Evolutionary conservation across 2,113 vertebrate species (phyloP).

Genomic region (Clarias gariepinus): DNA sequence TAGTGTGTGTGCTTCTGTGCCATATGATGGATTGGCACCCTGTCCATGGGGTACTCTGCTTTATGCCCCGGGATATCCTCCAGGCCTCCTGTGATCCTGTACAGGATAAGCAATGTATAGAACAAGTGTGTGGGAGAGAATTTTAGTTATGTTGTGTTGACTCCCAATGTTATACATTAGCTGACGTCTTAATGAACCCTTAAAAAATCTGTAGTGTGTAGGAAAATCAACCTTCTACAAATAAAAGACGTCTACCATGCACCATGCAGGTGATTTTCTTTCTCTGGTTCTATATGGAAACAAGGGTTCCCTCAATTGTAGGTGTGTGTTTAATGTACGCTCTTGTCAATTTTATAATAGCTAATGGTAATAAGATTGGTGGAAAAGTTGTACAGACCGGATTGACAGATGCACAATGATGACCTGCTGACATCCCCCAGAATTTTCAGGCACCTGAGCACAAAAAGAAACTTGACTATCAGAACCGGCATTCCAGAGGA

Average conservation of each 20-base stretch:
- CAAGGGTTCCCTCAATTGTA: not conserved
- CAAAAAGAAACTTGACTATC: not conserved
- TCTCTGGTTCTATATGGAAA: not conserved
- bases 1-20: too few species aligned
- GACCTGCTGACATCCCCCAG: not conserved
- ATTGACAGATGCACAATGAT: not conserved
- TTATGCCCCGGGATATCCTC: too few species aligned
- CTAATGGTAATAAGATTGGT: too few species aligned
- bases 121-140: too few species aligned
- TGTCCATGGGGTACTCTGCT: too few species aligned
- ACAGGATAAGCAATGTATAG: too few species aligned
- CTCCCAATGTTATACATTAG: not conserved
- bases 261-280: not conserved
- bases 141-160: not conserved
- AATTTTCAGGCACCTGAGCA: not conserved
- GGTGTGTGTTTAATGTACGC: too few species aligned
- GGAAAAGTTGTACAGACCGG: not conserved
- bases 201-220: not conserved
- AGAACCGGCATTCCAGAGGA: conserved; percentile 29
- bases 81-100: too few species aligned
- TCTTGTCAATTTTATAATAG: too few species aligned
- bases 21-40: too few species aligned
- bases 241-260: too few species aligned
- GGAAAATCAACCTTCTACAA: too few species aligned
- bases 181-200: not conserved